Evolutionary conservation across 2,113 vertebrate genomes (phyloP), one percentile per base, ranked within the genome.

Genomic region (Halcyon senegalensis): DNA sequence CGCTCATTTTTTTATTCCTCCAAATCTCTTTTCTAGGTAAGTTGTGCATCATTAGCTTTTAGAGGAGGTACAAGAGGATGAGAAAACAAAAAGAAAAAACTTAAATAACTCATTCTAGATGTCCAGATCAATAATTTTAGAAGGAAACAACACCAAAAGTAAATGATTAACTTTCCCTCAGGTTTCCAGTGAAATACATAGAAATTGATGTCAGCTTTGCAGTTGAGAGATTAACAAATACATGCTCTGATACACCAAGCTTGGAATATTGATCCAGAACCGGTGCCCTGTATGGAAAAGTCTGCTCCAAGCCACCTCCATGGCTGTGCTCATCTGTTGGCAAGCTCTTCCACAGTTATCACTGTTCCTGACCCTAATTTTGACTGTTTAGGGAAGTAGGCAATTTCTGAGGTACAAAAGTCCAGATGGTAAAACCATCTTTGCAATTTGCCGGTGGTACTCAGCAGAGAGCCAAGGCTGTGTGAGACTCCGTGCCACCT

Each of bases 291-390:
- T 31, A 16, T 51, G 56, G 59, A 59, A 56, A 50, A 73, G 7
- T 19, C 27, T n/a, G 8, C 5, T 70, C 11, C 39, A 12, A 6
- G 39, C 12, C 41, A 44, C 7, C 4, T 66, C 8, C 17, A 0
- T 25, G n/a, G 15, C 8, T 80, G 6, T 25, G 18, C 30, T 84
- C 48, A 8, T 19, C 67, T 56, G 4, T 39, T 84, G 24, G 21
- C 13, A 56, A 64, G 9, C 5, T 73, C 27, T 77, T 24, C 25
- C 37, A 18, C 31, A 19, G 31, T 76, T 33, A 17, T 21, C 19
- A 2, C 7, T 59, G 55, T 39, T 66, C 11, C 55, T 84, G 55
- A 62, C 13, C 4, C 43, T 30, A 17, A 63, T 51, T 76, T 82
- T 50, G 21, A 9, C 31, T 51, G 6, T 77, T 69, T 11, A 44